phyloP scores from a whole-genome alignment of 2,888 invertebrate genomes.

The Polylopha cassiicola region DNA sequence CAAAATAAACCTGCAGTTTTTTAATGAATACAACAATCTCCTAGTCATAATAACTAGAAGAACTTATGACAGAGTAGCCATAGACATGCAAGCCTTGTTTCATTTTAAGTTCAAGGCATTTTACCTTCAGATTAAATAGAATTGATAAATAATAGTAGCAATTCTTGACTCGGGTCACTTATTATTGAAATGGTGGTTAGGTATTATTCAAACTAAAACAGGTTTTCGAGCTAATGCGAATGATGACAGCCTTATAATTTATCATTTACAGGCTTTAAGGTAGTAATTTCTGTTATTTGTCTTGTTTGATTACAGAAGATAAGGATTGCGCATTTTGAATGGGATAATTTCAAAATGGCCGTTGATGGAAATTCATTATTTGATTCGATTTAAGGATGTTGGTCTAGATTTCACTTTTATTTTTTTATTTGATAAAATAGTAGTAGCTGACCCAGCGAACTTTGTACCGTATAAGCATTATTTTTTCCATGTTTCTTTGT shows the following conservation, averaged over 20 bases:
- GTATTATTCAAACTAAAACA: conserved; percentile 1
- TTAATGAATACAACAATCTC: too few species aligned
- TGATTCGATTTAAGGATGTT: too few species aligned
- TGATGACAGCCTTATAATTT: conserved; percentile 12
- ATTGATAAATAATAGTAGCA: conserved; percentile 3
- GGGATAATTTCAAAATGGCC: neutral
- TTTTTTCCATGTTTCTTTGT: too few species aligned
- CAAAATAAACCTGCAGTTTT: too few species aligned
- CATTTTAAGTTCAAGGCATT: neutral
- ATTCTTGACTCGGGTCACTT: neutral
- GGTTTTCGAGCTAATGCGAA: conserved; percentile 5
- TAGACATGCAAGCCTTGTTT: neutral
- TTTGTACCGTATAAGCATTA: too few species aligned
- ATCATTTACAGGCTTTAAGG: conserved; percentile 17
- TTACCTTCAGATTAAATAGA: conserved; percentile 8
- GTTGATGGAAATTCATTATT: neutral
- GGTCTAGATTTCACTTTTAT: too few species aligned
- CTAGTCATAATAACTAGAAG: too few species aligned
- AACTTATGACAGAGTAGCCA: neutral
- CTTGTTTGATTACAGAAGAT: conserved; percentile 28
- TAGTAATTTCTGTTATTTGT: conserved; percentile 32
- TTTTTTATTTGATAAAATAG: too few species aligned
- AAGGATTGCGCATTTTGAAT: conserved; percentile 22
- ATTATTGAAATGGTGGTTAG: conserved; percentile 7
- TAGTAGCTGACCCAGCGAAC: too few species aligned